Evolutionary conservation across 2,797 vertebrate species (phyloP), one percentile per base, ranked within the genome.

Genomic region (Hozukius guyotensis): DNA sequence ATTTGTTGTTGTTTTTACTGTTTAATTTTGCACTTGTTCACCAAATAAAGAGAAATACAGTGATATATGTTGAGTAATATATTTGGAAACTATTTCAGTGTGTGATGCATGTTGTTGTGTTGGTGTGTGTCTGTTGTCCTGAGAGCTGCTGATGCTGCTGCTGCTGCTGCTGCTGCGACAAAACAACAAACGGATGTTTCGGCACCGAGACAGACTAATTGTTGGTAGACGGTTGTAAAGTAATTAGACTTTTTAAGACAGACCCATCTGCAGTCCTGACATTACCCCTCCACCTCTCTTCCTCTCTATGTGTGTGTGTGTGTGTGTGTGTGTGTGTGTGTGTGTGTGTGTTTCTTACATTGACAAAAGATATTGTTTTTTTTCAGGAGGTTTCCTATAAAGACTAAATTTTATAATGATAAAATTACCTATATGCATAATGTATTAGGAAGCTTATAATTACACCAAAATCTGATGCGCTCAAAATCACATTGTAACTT

Each of bases 211-310:
- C 89, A 95, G 94, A 96, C 92, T 96, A 96, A 97, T 96, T 97
- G 97, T 94, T 94, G 93, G 92, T 96, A 96, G 96, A 97, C 96
- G 96, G 97, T 95, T 96, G 96, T 99, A 99, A 99, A 99, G 95
- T 96, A 96, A 98, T 99, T 97, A 92, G 89, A 95, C 95, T 95
- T 97, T 98, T 97, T 96, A 97, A 96, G 96, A 96, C 93, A 89
- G 93, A 92, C 95, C 94, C 93, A 96, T 96, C 95, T 96, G 95
- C 94, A 94, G 80, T 89, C 63, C 60, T 66, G 49, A 36, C 36
- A 46, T 4, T 10, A 38, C 36, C 6, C 42, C 56, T 18, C 1
- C 13, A 52, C 1, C 49, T 52, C 49, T n/a, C 0, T 20, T 52
- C 20, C 9, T n/a, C 49, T 52, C 59, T 68, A 20, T 55, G 52